Percentiles rank a stretch among this genome's conserved stretches.
These are phyloP conservation scores for Agrochola circellaris DNA, from an alignment of 2,888 invertebrate species.

Conservation along the genomic window DNA sequence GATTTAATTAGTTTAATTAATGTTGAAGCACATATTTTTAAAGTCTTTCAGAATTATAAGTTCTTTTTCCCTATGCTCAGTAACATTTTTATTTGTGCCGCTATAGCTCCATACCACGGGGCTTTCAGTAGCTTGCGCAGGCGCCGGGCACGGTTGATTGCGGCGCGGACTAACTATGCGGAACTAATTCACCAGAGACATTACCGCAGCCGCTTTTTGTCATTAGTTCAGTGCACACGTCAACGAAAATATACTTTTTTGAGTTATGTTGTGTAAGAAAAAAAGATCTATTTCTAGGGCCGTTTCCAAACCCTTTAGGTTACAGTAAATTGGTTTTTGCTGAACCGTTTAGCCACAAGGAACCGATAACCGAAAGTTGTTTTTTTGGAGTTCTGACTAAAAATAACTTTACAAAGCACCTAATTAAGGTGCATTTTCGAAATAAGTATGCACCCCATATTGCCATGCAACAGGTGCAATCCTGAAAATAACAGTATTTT, in stretches of 20 bases:
- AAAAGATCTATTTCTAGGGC: slow-evolving; percentile 38
- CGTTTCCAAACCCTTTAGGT: slow-evolving; percentile 56
- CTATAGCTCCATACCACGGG: slow-evolving; percentile 10
- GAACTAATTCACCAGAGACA: slow-evolving; percentile 85
- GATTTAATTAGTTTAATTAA: background rate
- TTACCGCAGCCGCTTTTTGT: slow-evolving; percentile 79
- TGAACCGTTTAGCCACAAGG: slow-evolving; percentile 45
- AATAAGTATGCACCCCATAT: background rate
- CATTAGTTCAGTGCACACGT: slow-evolving; percentile 77
- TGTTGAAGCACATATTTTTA: background rate
- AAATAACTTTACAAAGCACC: background rate
- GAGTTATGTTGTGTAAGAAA: slow-evolving; percentile 63
- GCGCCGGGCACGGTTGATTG: slow-evolving; percentile 81
- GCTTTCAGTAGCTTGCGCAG: slow-evolving; percentile 70
- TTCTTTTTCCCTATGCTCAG: background rate
- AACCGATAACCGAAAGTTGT: slow-evolving; percentile 8
- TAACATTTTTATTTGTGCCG: background rate
- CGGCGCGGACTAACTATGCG: slow-evolving; percentile 82
- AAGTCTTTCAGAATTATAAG: background rate
- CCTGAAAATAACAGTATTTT: slow-evolving; percentile 1
- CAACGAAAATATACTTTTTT: slow-evolving; percentile 75
- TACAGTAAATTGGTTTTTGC: slow-evolving; percentile 49
- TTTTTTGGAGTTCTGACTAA: background rate
- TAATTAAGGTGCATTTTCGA: background rate
- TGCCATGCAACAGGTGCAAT: background rate